Conservation (phyloP, 2,888 invertebrate species). For the Anticlea derivata region DNA sequence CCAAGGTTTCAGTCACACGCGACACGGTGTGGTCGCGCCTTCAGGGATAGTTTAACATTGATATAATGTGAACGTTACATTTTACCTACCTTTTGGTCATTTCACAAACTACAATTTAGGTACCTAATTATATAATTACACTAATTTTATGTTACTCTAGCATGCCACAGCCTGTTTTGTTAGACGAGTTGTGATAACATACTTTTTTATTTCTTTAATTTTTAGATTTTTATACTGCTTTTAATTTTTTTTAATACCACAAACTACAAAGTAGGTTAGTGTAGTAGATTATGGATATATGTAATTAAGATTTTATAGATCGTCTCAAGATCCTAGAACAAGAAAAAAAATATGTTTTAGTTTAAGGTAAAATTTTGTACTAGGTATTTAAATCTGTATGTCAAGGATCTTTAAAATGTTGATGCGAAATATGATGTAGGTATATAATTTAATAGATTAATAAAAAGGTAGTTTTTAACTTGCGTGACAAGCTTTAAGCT, state of each 20-base stretch:
- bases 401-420: too few relatives aligned
- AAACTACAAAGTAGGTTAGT: too few relatives aligned
- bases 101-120: constrained; percentile 27
- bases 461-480: constrained; percentile 21
- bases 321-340: too few relatives aligned
- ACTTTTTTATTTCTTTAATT: background rate
- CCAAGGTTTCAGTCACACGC: background rate
- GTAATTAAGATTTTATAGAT: too few relatives aligned
- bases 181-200: constrained; percentile 23
- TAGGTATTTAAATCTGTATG: too few relatives aligned
- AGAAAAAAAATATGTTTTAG: too few relatives aligned
- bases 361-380: too few relatives aligned
- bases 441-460: too few relatives aligned
- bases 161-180: constrained; percentile 35
- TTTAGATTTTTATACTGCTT: background rate
- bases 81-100: constrained; percentile 29
- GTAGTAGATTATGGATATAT: too few relatives aligned
- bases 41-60: constrained; percentile 25
- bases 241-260: too few relatives aligned
- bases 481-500: constrained; percentile 22
- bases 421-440: background rate
- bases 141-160: constrained; percentile 25
- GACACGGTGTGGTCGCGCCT: constrained; percentile 19
- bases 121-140: constrained; percentile 19
- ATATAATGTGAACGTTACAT: constrained; percentile 19